Conservation (phyloP, 37 sponge, comb jelly and placozoan genomes). For the Oopsacas minuta region DNA sequence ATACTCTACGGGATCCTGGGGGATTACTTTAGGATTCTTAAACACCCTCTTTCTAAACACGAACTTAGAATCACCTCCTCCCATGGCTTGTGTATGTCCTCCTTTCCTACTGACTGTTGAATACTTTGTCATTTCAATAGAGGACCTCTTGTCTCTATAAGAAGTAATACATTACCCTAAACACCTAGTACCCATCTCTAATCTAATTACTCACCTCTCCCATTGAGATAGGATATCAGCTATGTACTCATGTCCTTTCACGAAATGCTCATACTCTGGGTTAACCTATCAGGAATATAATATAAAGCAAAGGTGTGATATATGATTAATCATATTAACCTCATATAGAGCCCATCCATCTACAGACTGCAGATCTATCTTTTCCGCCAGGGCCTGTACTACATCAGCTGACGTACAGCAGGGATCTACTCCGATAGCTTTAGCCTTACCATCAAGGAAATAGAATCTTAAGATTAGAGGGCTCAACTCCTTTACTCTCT, state of each 20-base stretch:
- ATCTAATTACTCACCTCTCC: constrained; percentile 45
- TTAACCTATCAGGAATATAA: constrained; percentile 50
- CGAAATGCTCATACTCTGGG: constrained; percentile 75
- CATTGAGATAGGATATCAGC: constrained; percentile 89
- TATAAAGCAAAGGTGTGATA: too few relatives aligned
- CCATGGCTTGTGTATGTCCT: constrained; percentile 62
- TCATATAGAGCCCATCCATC: constrained; percentile 95
- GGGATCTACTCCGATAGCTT: constrained; percentile 77
- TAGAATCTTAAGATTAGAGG: constrained; percentile 87
- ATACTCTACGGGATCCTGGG: constrained; percentile 90
- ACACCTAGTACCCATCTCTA: neutral
- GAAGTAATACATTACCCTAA: neutral
- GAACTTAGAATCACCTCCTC: constrained; percentile 82
- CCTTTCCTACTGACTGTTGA: constrained; percentile 53
- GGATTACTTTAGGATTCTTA: constrained; percentile 80
- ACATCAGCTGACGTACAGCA: constrained; percentile 71
- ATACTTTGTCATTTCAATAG: constrained; percentile 79
- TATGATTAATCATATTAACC: constrained; percentile 19
- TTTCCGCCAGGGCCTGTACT: constrained; percentile 55
- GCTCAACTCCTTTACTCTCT: constrained; percentile 63
- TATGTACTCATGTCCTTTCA: constrained; percentile 78
- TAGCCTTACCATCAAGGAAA: constrained; percentile 91
- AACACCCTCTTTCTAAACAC: constrained; percentile 82
- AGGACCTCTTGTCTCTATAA: constrained; percentile 71
- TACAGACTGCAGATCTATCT: constrained; percentile 69